phyloP scores from a whole-genome alignment of 92 coral and sea anemone genomes.

The Diadumene lineata region DNA sequence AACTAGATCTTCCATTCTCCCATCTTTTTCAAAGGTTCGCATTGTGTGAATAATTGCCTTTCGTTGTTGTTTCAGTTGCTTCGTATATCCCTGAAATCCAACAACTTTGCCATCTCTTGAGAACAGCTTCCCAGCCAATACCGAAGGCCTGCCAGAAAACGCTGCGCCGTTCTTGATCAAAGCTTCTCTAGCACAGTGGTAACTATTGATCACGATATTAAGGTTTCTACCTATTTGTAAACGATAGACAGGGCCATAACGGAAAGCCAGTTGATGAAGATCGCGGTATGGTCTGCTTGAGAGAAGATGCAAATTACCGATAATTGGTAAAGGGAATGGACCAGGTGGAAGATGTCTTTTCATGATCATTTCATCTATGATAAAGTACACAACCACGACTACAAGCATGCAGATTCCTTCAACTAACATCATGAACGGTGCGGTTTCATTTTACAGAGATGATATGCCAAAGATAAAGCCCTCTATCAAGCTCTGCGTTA shows the following conservation, averaged over 20 bases:
- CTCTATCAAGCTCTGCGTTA: too few species aligned
- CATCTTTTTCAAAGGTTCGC: slow-evolving; percentile 38
- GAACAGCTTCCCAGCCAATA: slow-evolving; percentile 57
- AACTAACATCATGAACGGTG: too few species aligned
- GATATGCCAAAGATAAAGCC: too few species aligned
- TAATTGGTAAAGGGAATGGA: slow-evolving; percentile 77
- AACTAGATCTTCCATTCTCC: slow-evolving; percentile 45
- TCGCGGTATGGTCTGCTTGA: slow-evolving; percentile 60
- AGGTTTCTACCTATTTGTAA: slow-evolving; percentile 60
- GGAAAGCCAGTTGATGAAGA: slow-evolving; percentile 50
- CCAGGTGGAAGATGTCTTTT: slow-evolving; percentile 76
- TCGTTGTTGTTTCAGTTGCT: slow-evolving; percentile 67
- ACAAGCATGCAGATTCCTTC: neutral
- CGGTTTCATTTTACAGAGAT: too few species aligned
- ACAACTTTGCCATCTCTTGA: slow-evolving; percentile 52
- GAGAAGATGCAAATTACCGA: slow-evolving; percentile 74
- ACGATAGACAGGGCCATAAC: slow-evolving; percentile 68
- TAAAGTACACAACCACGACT: slow-evolving; percentile 11
- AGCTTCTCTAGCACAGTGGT: slow-evolving; percentile 70
- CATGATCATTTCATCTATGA: slow-evolving; percentile 18
- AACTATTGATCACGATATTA: slow-evolving; percentile 65
- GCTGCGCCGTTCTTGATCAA: slow-evolving; percentile 51
- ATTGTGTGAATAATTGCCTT: slow-evolving; percentile 50
- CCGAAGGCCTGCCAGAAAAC: slow-evolving; percentile 73
- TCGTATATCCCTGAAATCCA: slow-evolving; percentile 62